Base-by-base conservation (phyloP, 2,888 invertebrate species). In the Cosmia trapezina region DNA sequence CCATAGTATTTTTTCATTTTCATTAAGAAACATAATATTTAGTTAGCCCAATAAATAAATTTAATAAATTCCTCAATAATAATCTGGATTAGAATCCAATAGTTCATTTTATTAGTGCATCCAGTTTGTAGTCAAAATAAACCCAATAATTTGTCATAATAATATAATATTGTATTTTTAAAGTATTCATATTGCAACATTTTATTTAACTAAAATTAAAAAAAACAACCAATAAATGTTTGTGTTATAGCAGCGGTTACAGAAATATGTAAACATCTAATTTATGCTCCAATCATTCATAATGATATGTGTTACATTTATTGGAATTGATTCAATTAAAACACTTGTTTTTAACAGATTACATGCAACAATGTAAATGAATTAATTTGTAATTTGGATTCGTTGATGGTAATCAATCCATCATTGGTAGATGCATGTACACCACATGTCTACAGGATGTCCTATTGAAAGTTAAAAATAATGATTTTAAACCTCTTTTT, bases 241-340 rank as follows among this genome's bases (percentile, higher is more conserved):
- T 37, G n/a, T 51, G n/a, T 51, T 4, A n/a, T 51, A 28, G 28
- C 7, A 11, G 14, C 7, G 4, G 1, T 17, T 3, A 28, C 33
- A 70, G 19, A 19, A 22, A 33, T 19, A 54, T 14, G 22, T 37
- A 45, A 45, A 14, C 54, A 45, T 47, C 1, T 45, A 22, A 70
- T 71, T 22, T 71, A 54, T 28, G 54, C 22, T 37, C 2, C 14
- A 70, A 70, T 70, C 45, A 54, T 70, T 70, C 22, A 70, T 28
- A 28, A 28, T 28, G 45, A 22, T 54, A 54, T 54, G 70, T 70
- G 45, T 45, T 19, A 45, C 33, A 45, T 19, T 70, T 45, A 70
- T 70, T 54, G 45, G 54, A 70, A 70, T 70, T 45, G 53, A 22
- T 14, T 37, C 14, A 45, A 54, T 70, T 54, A 22, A 41, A 70